phyloP scores from a whole-genome alignment of 2,113 vertebrate species.

The Crotalus tigris region DNA sequence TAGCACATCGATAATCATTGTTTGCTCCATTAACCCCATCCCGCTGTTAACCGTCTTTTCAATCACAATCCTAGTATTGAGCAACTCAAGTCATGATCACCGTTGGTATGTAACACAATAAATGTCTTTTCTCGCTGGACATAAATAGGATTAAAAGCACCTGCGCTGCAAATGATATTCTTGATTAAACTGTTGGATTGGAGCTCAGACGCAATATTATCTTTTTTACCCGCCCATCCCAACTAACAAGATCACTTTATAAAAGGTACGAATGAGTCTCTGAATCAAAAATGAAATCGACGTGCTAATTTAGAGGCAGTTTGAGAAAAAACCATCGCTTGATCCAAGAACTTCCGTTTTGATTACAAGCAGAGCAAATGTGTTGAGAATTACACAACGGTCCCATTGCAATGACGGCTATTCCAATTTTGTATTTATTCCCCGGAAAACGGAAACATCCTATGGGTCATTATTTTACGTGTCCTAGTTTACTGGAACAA shows the following conservation, averaged over 20 bases:
- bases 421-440: not conserved
- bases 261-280: not conserved
- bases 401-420: not conserved
- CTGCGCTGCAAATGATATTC: not conserved
- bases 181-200: not conserved
- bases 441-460: not conserved
- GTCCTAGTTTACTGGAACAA: not conserved
- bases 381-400: not conserved
- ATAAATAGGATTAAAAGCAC: not conserved
- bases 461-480: not conserved
- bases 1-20: not conserved
- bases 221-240: not conserved
- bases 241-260: not conserved
- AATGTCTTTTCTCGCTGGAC: not conserved
- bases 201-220: not conserved
- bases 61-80: not conserved
- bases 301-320: not conserved
- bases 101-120: not conserved
- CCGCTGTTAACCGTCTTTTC: not conserved
- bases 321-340: not conserved
- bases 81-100: not conserved
- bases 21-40: not conserved
- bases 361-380: not conserved
- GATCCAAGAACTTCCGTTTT: not conserved
- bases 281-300: not conserved